Conservation (phyloP, 2,888 invertebrate genomes). For the Polietes domitor region DNA sequence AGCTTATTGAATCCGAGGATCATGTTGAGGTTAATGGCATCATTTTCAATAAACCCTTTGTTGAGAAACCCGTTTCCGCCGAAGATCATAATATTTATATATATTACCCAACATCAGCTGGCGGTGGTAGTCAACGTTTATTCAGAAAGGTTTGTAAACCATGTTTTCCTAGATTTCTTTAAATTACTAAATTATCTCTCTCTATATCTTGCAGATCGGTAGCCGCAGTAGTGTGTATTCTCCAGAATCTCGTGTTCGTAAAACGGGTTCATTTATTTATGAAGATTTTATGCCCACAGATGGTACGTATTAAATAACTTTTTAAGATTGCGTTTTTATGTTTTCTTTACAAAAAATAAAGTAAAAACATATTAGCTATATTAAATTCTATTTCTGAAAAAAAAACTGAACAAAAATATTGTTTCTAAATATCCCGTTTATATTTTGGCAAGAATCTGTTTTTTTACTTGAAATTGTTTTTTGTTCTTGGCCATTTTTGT, state of each 20-base stretch:
- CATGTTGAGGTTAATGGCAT: slow-evolving; percentile 98
- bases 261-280: slow-evolving; percentile 99
- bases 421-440: slow-evolving; percentile 33
- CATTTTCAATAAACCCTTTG: slow-evolving; percentile 98
- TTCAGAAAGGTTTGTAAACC: slow-evolving; percentile 92
- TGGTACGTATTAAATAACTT: slow-evolving; percentile 83
- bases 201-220: slow-evolving; percentile 87
- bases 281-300: slow-evolving; percentile 99
- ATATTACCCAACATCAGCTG: slow-evolving; percentile 99
- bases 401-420: slow-evolving; percentile 42
- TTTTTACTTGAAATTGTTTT: slow-evolving; percentile 30
- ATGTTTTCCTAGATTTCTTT: background rate
- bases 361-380: slow-evolving; percentile 24
- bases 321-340: slow-evolving; percentile 42
- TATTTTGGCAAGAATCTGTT: slow-evolving; percentile 38
- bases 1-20: slow-evolving; percentile 96
- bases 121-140: slow-evolving; percentile 97
- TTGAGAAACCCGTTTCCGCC: slow-evolving; percentile 99
- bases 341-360: slow-evolving; percentile 24
- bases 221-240: slow-evolving; percentile 99
- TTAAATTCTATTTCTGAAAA: slow-evolving; percentile 39
- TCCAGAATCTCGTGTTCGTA: slow-evolving; percentile 96
- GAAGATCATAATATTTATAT: slow-evolving; percentile 99
- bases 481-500: slow-evolving; percentile 55
- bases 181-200: background rate